Conservation (phyloP, 2,113 vertebrate genomes). For the Notechis scutatus region DNA sequence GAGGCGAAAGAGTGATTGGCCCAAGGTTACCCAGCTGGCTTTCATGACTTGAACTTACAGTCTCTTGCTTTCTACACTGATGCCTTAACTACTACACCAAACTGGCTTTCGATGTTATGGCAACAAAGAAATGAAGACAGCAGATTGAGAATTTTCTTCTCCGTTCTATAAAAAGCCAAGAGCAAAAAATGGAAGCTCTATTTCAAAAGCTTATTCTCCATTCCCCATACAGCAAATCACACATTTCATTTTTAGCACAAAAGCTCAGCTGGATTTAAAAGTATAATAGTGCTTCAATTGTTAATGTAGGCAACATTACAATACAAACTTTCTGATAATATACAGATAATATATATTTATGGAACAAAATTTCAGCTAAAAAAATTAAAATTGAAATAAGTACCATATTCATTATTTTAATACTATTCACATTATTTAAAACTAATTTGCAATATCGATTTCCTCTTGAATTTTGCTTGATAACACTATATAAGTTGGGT, state of each 20-base stretch:
- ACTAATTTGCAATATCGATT: conserved; percentile 27
- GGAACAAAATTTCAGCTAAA: conserved; percentile 32
- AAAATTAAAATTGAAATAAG: conserved; percentile 24
- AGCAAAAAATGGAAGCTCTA: not conserved
- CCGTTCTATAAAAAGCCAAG: not conserved
- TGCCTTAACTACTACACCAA: not conserved
- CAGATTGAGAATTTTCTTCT: not conserved
- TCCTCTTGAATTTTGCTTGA: conserved; percentile 48
- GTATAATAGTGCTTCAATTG: fast-evolving
- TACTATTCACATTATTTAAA: conserved; percentile 48
- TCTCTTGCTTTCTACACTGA: not conserved
- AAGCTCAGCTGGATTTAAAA: conserved; percentile 28
- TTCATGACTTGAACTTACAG: not conserved
- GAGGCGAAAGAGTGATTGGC: not conserved
- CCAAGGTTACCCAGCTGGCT: not conserved
- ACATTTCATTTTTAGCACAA: not conserved
- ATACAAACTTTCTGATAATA: conserved; percentile 13
- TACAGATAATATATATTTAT: not conserved
- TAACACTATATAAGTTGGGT: conserved; percentile 51
- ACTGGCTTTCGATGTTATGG: not conserved
- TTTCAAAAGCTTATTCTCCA: not conserved
- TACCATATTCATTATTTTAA: conserved; percentile 39
- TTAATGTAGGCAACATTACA: conserved; percentile 24
- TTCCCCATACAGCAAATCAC: not conserved
- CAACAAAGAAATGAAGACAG: not conserved